Conservation (phyloP, 1,140 invertebrate genomes). For the Dinoponera quadriceps region DNA sequence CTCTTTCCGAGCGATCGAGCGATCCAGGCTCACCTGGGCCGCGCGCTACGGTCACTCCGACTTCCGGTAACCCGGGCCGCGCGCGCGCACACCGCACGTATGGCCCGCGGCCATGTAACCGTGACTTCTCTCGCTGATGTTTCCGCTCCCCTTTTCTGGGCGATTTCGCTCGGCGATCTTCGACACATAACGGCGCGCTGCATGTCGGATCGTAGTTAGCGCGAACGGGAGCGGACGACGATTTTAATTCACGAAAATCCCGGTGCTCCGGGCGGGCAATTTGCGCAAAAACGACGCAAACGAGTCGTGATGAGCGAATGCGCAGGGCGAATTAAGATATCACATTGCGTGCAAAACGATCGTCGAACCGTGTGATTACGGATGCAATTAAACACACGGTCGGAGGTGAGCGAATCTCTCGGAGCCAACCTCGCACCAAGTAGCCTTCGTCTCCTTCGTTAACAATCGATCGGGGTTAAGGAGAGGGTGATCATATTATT, state of each 20-base stretch:
- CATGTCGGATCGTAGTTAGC: background rate
- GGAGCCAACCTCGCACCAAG: no score
- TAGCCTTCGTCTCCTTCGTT: no score
- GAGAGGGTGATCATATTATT: no score
- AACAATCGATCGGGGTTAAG: no score
- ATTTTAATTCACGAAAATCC: background rate
- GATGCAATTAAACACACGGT: no score
- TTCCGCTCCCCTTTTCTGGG: slow-evolving; percentile 73
- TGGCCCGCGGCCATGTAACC: slow-evolving; percentile 74
- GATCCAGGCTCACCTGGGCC: slow-evolving; percentile 66
- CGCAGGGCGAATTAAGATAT: no score
- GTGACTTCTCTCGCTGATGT: slow-evolving; percentile 72
- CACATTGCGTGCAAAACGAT: no score
- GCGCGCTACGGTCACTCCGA: slow-evolving; percentile 77
- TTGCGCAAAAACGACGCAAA: no score
- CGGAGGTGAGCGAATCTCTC: no score
- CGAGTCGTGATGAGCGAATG: no score
- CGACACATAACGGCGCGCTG: background rate
- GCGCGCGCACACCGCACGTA: slow-evolving; percentile 1
- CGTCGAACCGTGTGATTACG: no score
- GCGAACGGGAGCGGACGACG: background rate
- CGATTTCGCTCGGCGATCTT: slow-evolving; percentile 31
- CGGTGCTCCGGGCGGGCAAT: no score
- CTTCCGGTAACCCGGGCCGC: slow-evolving; percentile 78
- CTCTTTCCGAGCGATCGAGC: slow-evolving; percentile 59